Evolutionary conservation across 2,113 vertebrate species (phyloP).

Genomic region (Pangasianodon gigas): DNA sequence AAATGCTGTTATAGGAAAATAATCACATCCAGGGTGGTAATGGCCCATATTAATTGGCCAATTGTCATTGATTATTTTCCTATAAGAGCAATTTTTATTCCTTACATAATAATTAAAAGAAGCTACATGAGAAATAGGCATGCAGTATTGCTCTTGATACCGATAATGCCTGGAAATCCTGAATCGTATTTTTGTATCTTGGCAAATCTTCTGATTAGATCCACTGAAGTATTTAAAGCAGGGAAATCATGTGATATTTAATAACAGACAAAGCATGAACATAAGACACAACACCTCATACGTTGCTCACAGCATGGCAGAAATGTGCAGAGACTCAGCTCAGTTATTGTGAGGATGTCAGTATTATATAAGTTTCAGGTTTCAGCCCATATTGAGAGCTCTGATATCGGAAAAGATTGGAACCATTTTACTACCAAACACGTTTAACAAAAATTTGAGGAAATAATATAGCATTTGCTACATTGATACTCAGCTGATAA

Average conservation of each 20-base stretch:
- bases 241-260: not conserved
- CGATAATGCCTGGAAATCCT: not conserved
- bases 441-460: not conserved
- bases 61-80: not conserved
- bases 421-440: not conserved
- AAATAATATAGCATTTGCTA: not conserved
- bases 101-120: not conserved
- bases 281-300: not conserved
- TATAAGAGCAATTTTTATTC: not conserved
- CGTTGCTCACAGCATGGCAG: not conserved
- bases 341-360: not conserved
- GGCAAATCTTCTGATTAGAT: not conserved
- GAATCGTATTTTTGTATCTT: not conserved
- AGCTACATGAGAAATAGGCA: not conserved
- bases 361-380: not conserved
- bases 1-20: not conserved
- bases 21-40: not conserved
- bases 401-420: not conserved
- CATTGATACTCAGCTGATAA: not conserved
- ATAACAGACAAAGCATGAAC: constrained; percentile 1
- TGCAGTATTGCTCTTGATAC: not conserved
- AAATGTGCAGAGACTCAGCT: not conserved
- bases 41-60: not conserved
- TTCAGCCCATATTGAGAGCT: not conserved
- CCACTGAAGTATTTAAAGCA: not conserved